Evolutionary conservation across 2,888 invertebrate species (phyloP), one percentile per base, ranked within the genome.

Genomic region (Hyposoter dolosus): DNA sequence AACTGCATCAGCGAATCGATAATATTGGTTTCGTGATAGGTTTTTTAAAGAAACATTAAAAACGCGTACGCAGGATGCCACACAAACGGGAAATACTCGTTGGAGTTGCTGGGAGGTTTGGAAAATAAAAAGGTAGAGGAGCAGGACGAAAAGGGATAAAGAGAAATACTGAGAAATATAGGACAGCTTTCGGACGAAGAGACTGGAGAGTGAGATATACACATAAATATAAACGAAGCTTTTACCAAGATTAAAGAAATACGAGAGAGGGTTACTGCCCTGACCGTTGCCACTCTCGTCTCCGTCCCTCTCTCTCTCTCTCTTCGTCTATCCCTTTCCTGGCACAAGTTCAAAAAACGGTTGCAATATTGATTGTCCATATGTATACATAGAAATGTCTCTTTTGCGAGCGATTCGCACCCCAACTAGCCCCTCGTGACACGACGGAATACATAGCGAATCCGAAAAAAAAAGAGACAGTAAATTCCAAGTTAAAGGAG

Each of bases 171-270:
- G 35, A 60, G 40, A 74, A 68, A 71, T 74, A 79, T 65, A 66
- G 40, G 53, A 47, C 56, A 68, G 65, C 66, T 69, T 19, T 35
- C 32, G 50, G 76, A 50, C 50, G 79, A 69, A 65, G 23, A 60
- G 47, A 19, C 40, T 81, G 63, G 72, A 74, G 66, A 32, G 43
- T 23, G 69, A 60, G 60, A 80, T 72, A 71, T 65, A 74, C 76
- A 23, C 72, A 83, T 80, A 77, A 72, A 83, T 85, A 85, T 77
- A 72, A 83, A 80, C 76, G 83, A 83, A 83, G 85, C 85, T 85
- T 85, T 85, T 80, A 83, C 76, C 71, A 80, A 85, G 85, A 85
- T 85, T 82, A 80, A 85, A 85, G 83, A 83, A 80, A 71, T 79
- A n/a, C 74, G 35, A 45, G 75, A 66, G 79, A 23, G 19, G 35